phyloP scores from a whole-genome alignment of 2,113 vertebrate species.

The Silurus asotus region DNA sequence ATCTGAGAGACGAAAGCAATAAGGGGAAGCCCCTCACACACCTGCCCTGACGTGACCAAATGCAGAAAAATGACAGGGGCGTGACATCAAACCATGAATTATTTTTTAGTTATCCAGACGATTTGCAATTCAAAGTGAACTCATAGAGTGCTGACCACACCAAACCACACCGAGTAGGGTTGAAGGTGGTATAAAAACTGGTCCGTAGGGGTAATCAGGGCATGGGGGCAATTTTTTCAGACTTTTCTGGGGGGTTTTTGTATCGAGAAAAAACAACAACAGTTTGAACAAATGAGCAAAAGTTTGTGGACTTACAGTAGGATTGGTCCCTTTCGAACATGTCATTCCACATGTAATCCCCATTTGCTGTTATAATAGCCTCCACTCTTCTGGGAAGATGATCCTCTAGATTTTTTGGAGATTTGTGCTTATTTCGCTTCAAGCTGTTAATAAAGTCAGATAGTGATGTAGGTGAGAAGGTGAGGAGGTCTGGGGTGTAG shows the following conservation, averaged over 20 bases:
- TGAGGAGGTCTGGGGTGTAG: too few species aligned
- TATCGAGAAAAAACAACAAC: conserved; percentile 23
- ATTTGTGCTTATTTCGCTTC: too few species aligned
- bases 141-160: conserved; percentile 87
- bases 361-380: too few species aligned
- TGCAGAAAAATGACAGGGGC: conserved; percentile 78
- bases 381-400: too few species aligned
- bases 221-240: conserved; percentile 70
- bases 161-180: conserved; percentile 75
- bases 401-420: too few species aligned
- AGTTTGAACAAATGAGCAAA: too few species aligned
- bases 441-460: too few species aligned
- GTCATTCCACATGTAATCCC: too few species aligned
- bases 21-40: conserved; percentile 68
- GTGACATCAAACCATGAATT: conserved; percentile 83
- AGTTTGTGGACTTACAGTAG: too few species aligned
- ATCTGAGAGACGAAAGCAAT: conserved; percentile 76
- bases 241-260: conserved; percentile 37
- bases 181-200: conserved; percentile 57
- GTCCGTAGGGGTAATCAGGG: conserved; percentile 74
- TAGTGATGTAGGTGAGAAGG: too few species aligned
- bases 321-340: too few species aligned
- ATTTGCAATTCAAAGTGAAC: conserved; percentile 97
- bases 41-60: conserved; percentile 73
- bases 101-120: conserved; percentile 89